Evolutionary conservation across 2,113 vertebrate species (phyloP), one percentile per base, ranked within the genome.

Genomic region (Thomomys bottae): DNA sequence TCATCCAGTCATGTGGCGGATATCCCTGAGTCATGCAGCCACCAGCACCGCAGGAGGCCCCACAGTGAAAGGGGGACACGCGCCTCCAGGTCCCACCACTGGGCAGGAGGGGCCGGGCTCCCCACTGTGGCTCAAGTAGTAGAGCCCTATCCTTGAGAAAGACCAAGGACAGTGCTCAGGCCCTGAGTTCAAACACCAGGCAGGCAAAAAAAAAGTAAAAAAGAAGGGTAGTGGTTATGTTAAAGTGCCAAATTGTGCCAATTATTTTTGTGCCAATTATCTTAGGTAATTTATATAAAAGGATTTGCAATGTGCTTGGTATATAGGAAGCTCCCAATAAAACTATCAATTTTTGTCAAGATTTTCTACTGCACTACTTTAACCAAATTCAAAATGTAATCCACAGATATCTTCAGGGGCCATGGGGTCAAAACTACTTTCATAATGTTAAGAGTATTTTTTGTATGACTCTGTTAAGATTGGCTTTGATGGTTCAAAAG

Each of bases 351-450:
- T 88, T 34, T 72, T 84, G 23, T 26, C 59, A 59, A 45, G 42
- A 40, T 23, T 54, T 88, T 66, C 26, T 10, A 54, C 26, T 57
- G 64, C 6, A 14, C 26, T 73, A 81, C 71, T 80, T 24, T 21
- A 84, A 61, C 9, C 84, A 59, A 64, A 66, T 90, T 84, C 78
- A 78, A 83, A 71, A 36, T 87, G 34, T 77, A n/a, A 82, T 70
- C 32, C n/a, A 26, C 17, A 77, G 40, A 32, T n/a, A 76, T 64
- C 76, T 87, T 83, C 10, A 66, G 84, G 42, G 10, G 7, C 59
- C 71, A 83, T 24, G 64, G 87, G 57, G 18, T 94, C 75, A 78
- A 76, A 85, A 72, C 17, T 83, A 49, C 59, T 87, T 87, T 59
- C 32, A 64, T 32, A 86, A 77, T 59, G 42, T 4, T 77, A 77